These are phyloP conservation scores for Plutomurus gul DNA, from an alignment of 1,140 invertebrate species.

Conservation along the genomic window DNA sequence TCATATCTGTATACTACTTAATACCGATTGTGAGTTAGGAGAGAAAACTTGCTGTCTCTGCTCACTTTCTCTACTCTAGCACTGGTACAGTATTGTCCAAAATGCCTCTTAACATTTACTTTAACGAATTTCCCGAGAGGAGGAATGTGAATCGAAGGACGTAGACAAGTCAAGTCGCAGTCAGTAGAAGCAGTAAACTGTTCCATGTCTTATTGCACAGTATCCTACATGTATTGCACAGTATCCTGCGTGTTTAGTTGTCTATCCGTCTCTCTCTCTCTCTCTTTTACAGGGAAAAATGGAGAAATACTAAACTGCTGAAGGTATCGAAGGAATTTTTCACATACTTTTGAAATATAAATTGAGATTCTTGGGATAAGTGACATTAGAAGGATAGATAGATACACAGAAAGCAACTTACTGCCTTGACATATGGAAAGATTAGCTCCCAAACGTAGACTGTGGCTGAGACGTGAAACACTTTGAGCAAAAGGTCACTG, in stretches of 20 bases:
- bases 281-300: too few relatives aligned
- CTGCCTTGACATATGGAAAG: too few relatives aligned
- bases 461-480: too few relatives aligned
- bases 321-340: constrained; percentile 6
- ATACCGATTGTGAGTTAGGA: too few relatives aligned
- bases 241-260: too few relatives aligned
- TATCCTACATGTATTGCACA: too few relatives aligned
- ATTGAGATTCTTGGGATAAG: not conserved
- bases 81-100: not conserved
- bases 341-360: not conserved
- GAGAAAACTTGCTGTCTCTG: not conserved
- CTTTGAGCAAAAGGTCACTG: too few relatives aligned
- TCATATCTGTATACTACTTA: too few relatives aligned
- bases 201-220: too few relatives aligned
- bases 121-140: not conserved
- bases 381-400: not conserved
- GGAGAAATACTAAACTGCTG: too few relatives aligned
- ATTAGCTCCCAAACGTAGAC: too few relatives aligned
- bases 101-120: not conserved
- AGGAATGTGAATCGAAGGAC: not conserved
- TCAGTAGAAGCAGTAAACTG: not conserved
- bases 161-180: not conserved
- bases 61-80: not conserved
- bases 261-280: too few relatives aligned
- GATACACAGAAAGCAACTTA: not conserved